These are phyloP conservation scores for Artibeus jamaicensis DNA, from an alignment of 2,797 vertebrate genomes.

Conservation along the genomic window DNA sequence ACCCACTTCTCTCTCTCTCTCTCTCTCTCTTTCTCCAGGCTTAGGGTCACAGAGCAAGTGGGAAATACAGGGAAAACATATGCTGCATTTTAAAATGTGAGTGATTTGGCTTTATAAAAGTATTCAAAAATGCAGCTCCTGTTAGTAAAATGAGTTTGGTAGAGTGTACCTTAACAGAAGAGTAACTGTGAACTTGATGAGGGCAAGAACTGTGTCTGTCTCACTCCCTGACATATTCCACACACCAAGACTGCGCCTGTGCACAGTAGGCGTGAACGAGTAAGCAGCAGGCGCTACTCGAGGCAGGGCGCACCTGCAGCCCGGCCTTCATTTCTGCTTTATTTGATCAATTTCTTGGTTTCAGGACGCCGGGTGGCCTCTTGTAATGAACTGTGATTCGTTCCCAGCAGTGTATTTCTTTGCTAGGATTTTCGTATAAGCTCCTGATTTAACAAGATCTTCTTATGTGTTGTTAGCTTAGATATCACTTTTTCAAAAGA, in stretches of 20 bases:
- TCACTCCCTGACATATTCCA: not conserved
- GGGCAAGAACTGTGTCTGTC: not conserved
- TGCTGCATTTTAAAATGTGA: not conserved
- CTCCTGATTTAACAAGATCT: not conserved
- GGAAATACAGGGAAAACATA: not conserved
- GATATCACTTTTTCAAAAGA: not conserved
- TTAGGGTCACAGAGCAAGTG: not conserved
- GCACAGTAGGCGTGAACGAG: not conserved
- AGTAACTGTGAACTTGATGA: not conserved
- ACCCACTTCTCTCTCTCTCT: not conserved
- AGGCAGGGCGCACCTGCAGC: not conserved
- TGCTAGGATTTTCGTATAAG: not conserved
- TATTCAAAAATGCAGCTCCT: not conserved
- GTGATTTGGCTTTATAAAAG: not conserved
- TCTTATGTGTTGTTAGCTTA: not conserved
- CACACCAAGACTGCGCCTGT: fast-evolving
- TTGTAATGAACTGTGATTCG: not conserved
- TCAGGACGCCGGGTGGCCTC: not conserved
- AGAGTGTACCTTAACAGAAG: not conserved
- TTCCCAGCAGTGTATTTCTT: not conserved
- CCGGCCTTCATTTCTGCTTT: not conserved
- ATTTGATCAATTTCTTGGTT: not conserved
- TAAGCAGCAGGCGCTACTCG: not conserved
- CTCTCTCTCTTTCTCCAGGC: not conserved
- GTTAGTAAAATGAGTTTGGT: not conserved